Percentiles rank a stretch among this genome's conserved stretches.
These are phyloP conservation scores for Polyommatus icarus DNA, from an alignment of 2,888 invertebrate genomes.

Conservation along the genomic window DNA sequence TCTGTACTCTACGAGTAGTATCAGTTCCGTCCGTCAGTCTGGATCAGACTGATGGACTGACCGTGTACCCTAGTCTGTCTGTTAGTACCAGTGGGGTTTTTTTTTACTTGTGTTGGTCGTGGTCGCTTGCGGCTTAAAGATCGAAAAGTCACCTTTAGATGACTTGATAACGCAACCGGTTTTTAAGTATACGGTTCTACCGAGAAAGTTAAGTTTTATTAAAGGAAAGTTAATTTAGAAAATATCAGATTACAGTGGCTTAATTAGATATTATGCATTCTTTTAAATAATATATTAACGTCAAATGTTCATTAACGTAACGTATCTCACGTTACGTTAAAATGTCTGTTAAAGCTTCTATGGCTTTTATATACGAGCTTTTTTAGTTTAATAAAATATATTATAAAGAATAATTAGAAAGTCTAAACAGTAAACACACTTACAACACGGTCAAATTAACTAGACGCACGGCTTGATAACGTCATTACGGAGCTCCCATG, in stretches of 20 bases:
- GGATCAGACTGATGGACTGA: too few relatives aligned
- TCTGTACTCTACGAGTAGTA: too few relatives aligned
- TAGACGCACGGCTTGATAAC: too few relatives aligned
- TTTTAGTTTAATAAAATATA: not conserved
- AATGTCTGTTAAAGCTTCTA: not conserved
- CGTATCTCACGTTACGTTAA: not conserved
- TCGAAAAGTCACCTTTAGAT: not conserved
- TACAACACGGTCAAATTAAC: too few relatives aligned
- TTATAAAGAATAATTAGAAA: not conserved
- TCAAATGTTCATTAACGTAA: not conserved
- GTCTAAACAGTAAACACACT: too few relatives aligned
- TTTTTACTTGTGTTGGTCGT: too few relatives aligned
- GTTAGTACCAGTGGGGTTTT: too few relatives aligned
- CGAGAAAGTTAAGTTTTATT: not conserved
- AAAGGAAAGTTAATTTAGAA: slow-evolving; percentile 23
- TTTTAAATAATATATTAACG: not conserved
- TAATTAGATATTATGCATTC: not conserved
- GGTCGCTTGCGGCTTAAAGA: too few relatives aligned
- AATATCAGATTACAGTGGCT: slow-evolving; percentile 9
- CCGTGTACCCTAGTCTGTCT: too few relatives aligned
- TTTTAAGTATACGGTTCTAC: not conserved
- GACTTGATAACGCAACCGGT: not conserved
- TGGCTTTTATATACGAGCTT: not conserved
- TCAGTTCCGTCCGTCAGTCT: too few relatives aligned
- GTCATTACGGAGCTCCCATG: too few relatives aligned